These are phyloP conservation scores for Pogonomyrmex barbatus DNA, from an alignment of 1,140 invertebrate genomes.

Conservation along the genomic window DNA sequence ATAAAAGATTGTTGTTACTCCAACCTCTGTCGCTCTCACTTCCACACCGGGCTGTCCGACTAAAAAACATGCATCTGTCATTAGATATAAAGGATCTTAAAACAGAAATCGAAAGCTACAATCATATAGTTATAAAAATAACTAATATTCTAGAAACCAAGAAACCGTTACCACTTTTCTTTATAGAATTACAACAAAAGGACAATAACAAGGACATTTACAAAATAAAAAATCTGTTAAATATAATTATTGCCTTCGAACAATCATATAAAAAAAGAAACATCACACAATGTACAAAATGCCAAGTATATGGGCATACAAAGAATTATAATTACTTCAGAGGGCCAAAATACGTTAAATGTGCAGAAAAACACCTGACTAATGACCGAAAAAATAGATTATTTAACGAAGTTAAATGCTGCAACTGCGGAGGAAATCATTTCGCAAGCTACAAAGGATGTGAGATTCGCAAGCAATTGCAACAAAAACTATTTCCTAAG, in stretches of 20 bases:
- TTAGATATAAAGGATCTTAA: not conserved
- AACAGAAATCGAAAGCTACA: not conserved
- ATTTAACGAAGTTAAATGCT: no score
- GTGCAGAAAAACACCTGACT: not conserved
- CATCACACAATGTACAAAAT: not conserved
- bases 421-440: no score
- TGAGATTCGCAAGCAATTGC: no score
- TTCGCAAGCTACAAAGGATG: no score
- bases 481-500: no score
- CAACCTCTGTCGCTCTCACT: no score
- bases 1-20: no score
- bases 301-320: not conserved
- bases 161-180: conserved; percentile 20
- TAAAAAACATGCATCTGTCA: conserved; percentile 11
- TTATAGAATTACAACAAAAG: conserved; percentile 14
- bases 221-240: not conserved
- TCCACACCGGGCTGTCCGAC: no score
- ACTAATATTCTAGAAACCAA: conserved; percentile 12
- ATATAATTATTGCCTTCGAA: not conserved
- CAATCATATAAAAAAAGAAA: conserved; percentile 9
- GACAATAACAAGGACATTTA: conserved; percentile 23
- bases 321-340: not conserved
- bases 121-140: conserved; percentile 8
- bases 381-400: not conserved
- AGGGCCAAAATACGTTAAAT: not conserved